Evolutionary conservation across 1,140 invertebrate species (phyloP).

Genomic region (Ips typographus): DNA sequence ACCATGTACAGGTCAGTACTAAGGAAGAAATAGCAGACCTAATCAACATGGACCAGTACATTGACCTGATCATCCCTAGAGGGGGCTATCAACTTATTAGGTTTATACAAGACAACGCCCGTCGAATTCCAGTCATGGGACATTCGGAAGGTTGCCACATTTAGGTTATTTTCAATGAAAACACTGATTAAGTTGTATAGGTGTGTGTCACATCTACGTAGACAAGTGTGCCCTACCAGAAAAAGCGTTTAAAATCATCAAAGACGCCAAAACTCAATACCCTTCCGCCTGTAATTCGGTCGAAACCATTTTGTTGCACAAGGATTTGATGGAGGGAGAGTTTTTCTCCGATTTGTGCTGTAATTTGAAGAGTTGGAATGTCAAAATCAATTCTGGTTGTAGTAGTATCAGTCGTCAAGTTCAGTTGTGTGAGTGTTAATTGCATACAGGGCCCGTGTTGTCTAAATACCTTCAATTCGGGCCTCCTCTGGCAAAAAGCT

Average conservation of each 20-base stretch:
- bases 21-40: slow-evolving; percentile 94
- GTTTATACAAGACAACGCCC: slow-evolving; percentile 85
- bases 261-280: slow-evolving; percentile 98
- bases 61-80: slow-evolving; percentile 96
- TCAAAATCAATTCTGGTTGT: slow-evolving; percentile 59
- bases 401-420: too few relatives aligned
- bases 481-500: slow-evolving; percentile 83
- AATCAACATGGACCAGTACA: slow-evolving; percentile 87
- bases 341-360: slow-evolving; percentile 90
- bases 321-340: slow-evolving; percentile 70
- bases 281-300: slow-evolving; percentile 98
- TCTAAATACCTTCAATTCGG: slow-evolving; percentile 77
- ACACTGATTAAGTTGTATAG: slow-evolving; percentile 8
- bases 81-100: slow-evolving; percentile 93
- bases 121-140: slow-evolving; percentile 95
- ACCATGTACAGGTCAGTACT: slow-evolving; percentile 51
- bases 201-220: slow-evolving; percentile 95
- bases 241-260: slow-evolving; percentile 86
- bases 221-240: slow-evolving; percentile 85
- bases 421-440: neutral
- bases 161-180: neutral
- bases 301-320: slow-evolving; percentile 95
- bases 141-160: slow-evolving; percentile 79
- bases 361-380: slow-evolving; percentile 87
- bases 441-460: slow-evolving; percentile 54